These are phyloP conservation scores for Dysidea cf. avara DNA, from an alignment of 37 sponge, comb jelly and placozoan genomes.

Conservation along the genomic window DNA sequence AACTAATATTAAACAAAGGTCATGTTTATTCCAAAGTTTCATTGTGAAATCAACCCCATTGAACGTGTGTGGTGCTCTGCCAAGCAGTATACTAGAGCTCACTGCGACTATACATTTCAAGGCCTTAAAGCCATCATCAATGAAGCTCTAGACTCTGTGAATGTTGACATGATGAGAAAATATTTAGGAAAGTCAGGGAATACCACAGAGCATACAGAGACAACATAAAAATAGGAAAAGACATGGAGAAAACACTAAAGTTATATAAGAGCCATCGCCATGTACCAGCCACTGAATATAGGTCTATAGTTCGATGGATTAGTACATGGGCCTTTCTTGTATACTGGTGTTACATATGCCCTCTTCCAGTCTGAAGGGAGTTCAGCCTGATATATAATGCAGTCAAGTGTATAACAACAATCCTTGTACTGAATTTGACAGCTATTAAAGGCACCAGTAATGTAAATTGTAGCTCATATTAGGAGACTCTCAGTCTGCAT, in stretches of 20 bases:
- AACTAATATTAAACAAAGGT: no score
- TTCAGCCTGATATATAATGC: no score
- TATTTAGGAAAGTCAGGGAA: slow-evolving; percentile 1
- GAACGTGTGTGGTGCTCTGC: not conserved
- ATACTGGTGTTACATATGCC: no score
- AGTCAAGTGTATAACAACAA: no score
- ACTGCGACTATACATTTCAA: not conserved
- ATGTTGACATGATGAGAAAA: slow-evolving; percentile 6
- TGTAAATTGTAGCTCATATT: no score
- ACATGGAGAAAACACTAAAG: not conserved
- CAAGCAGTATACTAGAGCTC: not conserved
- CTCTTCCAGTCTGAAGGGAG: no score
- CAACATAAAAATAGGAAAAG: not conserved
- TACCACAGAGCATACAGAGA: not conserved
- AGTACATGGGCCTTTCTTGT: no score
- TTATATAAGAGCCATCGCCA: not conserved
- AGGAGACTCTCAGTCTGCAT: no score
- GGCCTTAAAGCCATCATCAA: not conserved
- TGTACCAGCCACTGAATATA: not conserved
- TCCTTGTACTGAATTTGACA: no score
- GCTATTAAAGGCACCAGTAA: no score
- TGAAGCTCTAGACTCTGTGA: not conserved
- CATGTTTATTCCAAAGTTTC: no score
- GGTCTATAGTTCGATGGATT: no score
- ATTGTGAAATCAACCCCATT: not conserved